A percentile compares a stretch with the other conserved stretches of the same genome.
Conservation (phyloP, 2,113 vertebrate genomes). For the Pitta sordida region DNA sequence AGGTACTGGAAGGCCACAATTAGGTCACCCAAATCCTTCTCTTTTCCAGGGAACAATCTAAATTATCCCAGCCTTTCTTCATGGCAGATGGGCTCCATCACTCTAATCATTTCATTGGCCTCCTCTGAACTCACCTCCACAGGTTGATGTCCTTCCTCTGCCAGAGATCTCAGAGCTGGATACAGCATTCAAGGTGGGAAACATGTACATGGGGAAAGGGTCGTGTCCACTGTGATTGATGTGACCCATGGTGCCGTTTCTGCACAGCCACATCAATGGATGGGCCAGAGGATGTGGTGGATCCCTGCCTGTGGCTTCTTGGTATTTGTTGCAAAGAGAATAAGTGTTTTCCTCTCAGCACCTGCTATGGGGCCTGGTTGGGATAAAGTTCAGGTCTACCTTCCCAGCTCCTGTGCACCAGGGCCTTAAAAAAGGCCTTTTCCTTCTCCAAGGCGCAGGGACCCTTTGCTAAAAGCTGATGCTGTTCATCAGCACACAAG, state of each 20-base stretch:
- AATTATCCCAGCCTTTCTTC: not conserved
- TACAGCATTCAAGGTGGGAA: not conserved
- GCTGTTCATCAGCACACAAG: not conserved
- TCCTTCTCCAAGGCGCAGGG: not conserved
- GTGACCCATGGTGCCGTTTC: not conserved
- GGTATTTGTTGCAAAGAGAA: not conserved
- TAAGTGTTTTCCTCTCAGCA: not conserved
- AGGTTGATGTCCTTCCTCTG: not conserved
- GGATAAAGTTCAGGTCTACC: not conserved
- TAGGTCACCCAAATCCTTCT: not conserved
- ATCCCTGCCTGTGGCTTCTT: not conserved
- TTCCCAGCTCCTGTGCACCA: not conserved
- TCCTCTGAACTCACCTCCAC: not conserved
- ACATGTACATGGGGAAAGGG: not conserved
- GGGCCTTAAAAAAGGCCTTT: not conserved
- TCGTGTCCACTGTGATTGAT: not conserved
- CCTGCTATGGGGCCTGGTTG: fast-evolving
- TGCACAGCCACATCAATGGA: not conserved
- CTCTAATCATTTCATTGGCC: not conserved
- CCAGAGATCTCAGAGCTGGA: not conserved
- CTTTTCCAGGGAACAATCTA: not conserved
- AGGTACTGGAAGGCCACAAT: not conserved
- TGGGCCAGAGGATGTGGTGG: not conserved
- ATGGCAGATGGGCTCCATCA: not conserved
- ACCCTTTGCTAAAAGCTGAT: not conserved